phyloP scores from a whole-genome alignment of 2,888 invertebrate species.

The Tetranychus piercei region DNA sequence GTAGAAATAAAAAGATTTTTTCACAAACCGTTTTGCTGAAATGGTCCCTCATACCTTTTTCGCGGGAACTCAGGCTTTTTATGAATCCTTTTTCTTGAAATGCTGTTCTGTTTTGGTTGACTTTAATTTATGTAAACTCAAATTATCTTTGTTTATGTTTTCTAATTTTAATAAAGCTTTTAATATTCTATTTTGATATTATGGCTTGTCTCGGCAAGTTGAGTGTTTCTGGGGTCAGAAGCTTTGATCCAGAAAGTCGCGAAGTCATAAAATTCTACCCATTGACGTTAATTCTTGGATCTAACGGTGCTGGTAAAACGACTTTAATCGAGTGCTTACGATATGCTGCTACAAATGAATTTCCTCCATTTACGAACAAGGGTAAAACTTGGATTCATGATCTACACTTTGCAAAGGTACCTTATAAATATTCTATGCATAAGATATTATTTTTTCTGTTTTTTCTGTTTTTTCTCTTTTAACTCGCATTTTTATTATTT shows the following conservation, averaged over 20 bases:
- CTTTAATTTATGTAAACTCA: no score
- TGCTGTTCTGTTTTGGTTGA: no score
- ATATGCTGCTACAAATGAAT: constrained; percentile 72
- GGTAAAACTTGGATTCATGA: constrained; percentile 66
- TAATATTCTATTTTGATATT: no score
- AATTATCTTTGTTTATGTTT: no score
- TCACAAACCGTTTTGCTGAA: no score
- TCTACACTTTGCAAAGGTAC: constrained; percentile 43
- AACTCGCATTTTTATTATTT: not conserved
- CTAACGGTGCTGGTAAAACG: constrained; percentile 81
- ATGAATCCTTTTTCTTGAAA: no score
- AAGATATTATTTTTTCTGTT: not conserved
- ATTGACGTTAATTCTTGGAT: constrained; percentile 78
- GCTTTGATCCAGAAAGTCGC: constrained; percentile 61
- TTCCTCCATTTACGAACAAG: constrained; percentile 60
- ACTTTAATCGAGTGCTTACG: constrained; percentile 88
- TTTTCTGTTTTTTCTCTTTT: not conserved
- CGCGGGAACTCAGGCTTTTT: no score
- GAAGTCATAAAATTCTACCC: constrained; percentile 56
- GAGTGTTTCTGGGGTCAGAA: constrained; percentile 67
- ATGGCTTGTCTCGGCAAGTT: constrained; percentile 66
- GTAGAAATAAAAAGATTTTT: no score
- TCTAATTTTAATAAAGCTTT: no score
- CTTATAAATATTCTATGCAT: not conserved
- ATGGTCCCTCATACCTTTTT: no score